These are phyloP conservation scores for Crocuta crocuta DNA, from an alignment of 2,113 vertebrate species.

Conservation along the genomic window DNA sequence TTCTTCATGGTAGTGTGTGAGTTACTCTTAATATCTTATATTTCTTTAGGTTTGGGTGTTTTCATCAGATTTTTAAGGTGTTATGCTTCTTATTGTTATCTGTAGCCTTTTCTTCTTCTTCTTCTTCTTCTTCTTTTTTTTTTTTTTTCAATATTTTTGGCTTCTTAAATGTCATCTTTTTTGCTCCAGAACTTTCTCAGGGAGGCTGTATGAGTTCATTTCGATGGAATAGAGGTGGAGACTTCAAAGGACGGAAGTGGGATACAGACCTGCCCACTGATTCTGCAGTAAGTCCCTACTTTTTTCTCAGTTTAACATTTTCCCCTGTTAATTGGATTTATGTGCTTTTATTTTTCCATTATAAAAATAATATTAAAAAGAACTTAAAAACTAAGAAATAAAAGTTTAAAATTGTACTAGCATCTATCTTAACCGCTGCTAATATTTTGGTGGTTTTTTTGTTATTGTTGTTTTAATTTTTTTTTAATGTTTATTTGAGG, in stretches of 20 bases:
- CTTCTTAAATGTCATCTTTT: slow-evolving; percentile 22
- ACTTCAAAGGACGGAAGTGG: slow-evolving; percentile 96
- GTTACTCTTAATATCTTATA: not conserved
- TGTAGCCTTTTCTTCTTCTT: not conserved
- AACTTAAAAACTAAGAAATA: slow-evolving; percentile 12
- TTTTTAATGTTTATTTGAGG: too few relatives aligned
- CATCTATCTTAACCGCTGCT: not conserved
- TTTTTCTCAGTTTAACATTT: not conserved
- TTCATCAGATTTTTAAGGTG: slow-evolving; percentile 7
- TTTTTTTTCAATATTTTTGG: not conserved
- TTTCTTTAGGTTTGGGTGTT: not conserved
- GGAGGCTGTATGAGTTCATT: slow-evolving; percentile 99
- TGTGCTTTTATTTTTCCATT: not conserved
- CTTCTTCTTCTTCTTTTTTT: not conserved
- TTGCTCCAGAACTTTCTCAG: slow-evolving; percentile 93
- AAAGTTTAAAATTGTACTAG: not conserved
- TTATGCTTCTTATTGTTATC: not conserved
- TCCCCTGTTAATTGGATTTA: not conserved
- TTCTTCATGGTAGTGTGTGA: not conserved
- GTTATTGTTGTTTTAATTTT: too few relatives aligned
- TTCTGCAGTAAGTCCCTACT: slow-evolving; percentile 90
- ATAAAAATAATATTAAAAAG: not conserved
- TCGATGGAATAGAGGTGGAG: slow-evolving; percentile 95
- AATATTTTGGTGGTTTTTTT: not conserved
- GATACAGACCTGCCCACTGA: slow-evolving; percentile 96